These are phyloP conservation scores for Sarcophaga caerulescens DNA, from an alignment of 2,888 invertebrate species.

Conservation along the genomic window DNA sequence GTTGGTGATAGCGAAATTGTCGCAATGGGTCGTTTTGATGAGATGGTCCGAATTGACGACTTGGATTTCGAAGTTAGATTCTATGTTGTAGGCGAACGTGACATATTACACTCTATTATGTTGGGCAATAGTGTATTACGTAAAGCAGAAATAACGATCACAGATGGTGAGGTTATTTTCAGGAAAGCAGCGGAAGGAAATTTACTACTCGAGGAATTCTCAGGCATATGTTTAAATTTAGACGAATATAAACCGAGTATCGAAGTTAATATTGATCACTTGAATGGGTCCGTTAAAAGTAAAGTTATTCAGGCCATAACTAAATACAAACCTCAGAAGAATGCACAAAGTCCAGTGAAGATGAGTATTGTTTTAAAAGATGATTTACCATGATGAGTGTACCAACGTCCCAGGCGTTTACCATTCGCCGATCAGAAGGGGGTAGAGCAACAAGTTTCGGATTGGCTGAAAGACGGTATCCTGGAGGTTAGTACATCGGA, in stretches of 20 bases:
- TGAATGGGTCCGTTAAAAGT: neutral
- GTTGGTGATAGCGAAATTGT: neutral
- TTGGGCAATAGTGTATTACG: slow-evolving; percentile 18
- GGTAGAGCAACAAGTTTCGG: slow-evolving; percentile 35
- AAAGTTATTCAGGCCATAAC: neutral
- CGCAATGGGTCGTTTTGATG: no score
- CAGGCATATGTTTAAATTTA: neutral
- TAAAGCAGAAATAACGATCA: neutral
- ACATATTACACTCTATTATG: slow-evolving; percentile 12
- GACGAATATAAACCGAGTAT: neutral
- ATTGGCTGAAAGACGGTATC: slow-evolving; percentile 38
- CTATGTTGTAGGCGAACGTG: neutral
- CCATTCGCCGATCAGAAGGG: slow-evolving; percentile 64
- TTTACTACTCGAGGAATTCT: neutral
- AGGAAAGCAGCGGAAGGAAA: neutral
- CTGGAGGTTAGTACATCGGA: slow-evolving; percentile 19
- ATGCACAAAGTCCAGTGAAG: neutral
- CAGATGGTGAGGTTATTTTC: slow-evolving; percentile 4
- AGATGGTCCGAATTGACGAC: no score
- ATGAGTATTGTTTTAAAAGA: slow-evolving; percentile 39
- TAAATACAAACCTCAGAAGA: neutral
- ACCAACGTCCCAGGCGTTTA: slow-evolving; percentile 70
- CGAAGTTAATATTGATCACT: slow-evolving; percentile 38
- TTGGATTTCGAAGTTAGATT: neutral
- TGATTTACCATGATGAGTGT: slow-evolving; percentile 55